Conservation (phyloP, 1,140 invertebrate genomes). For the Conus betulinus region DNA sequence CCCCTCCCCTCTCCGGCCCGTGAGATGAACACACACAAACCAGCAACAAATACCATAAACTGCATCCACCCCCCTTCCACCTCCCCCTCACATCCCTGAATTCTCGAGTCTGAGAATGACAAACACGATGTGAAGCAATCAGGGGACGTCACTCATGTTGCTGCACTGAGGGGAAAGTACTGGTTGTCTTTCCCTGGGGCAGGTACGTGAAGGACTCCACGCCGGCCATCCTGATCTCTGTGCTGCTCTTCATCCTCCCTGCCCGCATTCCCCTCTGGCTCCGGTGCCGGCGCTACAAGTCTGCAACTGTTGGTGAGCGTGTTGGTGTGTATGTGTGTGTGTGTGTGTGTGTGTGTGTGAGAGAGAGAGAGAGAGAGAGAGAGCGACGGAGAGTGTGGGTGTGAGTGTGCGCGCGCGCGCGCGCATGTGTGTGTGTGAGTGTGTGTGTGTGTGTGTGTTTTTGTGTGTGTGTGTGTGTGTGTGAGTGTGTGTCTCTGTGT, state of each 20-base stretch:
- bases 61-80: no score
- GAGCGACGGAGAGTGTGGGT: neutral
- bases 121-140: no score
- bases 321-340: neutral
- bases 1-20: no score
- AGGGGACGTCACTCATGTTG: no score
- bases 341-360: neutral
- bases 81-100: no score
- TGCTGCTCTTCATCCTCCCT: conserved; percentile 57
- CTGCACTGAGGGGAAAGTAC: no score
- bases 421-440: neutral
- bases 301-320: conserved; percentile 17
- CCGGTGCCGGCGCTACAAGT: conserved; percentile 24
- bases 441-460: neutral
- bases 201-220: conserved; percentile 54
- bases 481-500: neutral
- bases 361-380: neutral
- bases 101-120: no score
- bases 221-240: conserved; percentile 49
- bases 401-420: neutral
- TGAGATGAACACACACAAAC: no score
- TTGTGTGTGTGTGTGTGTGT: neutral
- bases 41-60: no score
- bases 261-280: conserved; percentile 42
- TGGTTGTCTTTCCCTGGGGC: neutral